These are phyloP conservation scores for Saturnia japonica DNA, from an alignment of 2,888 invertebrate genomes.

Conservation along the genomic window DNA sequence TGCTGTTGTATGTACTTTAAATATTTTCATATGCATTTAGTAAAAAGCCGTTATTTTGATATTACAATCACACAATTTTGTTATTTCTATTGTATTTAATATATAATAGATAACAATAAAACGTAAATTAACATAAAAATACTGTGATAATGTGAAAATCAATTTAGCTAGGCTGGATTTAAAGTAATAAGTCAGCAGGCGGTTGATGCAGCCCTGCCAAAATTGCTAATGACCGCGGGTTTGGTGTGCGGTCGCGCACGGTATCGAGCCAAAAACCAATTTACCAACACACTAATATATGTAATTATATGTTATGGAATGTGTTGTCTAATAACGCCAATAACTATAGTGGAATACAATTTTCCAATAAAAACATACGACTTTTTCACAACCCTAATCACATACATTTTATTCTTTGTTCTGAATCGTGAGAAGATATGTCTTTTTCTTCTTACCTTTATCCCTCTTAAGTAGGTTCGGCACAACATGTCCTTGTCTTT, in stretches of 20 bases:
- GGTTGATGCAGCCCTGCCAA: constrained; percentile 68
- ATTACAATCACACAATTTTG: too few species aligned
- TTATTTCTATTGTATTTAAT: too few species aligned
- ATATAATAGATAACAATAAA: too few species aligned
- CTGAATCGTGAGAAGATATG: neutral
- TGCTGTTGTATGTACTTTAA: too few species aligned
- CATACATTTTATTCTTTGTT: neutral
- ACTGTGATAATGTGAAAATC: constrained; percentile 24
- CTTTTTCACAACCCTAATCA: neutral
- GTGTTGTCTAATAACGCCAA: neutral
- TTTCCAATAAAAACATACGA: neutral
- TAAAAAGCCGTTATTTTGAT: too few species aligned
- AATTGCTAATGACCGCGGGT: constrained; percentile 77
- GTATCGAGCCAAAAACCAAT: constrained; percentile 78
- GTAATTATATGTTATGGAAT: neutral
- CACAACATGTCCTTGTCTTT: too few species aligned
- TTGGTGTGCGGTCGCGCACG: constrained; percentile 64
- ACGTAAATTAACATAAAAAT: neutral
- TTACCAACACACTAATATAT: constrained; percentile 67
- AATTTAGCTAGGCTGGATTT: constrained; percentile 36
- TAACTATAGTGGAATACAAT: neutral
- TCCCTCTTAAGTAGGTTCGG: too few species aligned
- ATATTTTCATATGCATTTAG: too few species aligned
- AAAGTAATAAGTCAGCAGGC: constrained; percentile 65
- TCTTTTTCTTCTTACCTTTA: too few species aligned